These are phyloP conservation scores for Amphilophus citrinellus DNA, from an alignment of 2,113 vertebrate species.

Conservation along the genomic window DNA sequence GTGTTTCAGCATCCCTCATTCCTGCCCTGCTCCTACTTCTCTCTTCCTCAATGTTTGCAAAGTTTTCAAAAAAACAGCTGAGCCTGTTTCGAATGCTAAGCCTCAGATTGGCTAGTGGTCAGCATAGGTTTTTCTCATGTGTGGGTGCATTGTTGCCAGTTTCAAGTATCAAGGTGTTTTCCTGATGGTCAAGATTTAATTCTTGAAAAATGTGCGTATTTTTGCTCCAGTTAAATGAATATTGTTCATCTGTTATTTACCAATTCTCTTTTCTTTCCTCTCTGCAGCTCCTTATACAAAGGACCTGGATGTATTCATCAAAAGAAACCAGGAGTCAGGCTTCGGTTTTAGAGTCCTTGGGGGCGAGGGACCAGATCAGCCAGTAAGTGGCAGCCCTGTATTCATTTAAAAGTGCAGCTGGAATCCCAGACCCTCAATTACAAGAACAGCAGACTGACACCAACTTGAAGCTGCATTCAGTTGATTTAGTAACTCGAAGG, in stretches of 20 bases:
- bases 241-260: background rate
- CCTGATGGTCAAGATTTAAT: background rate
- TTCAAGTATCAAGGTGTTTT: background rate
- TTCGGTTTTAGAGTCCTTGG: constrained; percentile 98
- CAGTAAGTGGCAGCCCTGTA: constrained; percentile 77
- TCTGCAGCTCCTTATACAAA: constrained; percentile 91
- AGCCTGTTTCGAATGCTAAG: rapidly evolving
- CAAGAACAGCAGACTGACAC: background rate
- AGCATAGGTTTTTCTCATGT: background rate
- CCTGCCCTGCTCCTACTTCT: too few relatives aligned
- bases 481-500: background rate
- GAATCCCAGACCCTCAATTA: background rate
- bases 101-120: background rate
- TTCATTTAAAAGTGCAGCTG: background rate
- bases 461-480: background rate
- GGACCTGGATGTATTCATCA: constrained; percentile 94
- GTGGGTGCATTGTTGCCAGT: background rate
- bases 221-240: background rate
- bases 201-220: background rate
- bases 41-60: too few relatives aligned
- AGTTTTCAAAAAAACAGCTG: background rate
- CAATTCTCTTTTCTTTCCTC: background rate
- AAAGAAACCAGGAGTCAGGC: constrained; percentile 95
- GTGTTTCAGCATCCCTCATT: too few relatives aligned
- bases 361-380: constrained; percentile 95